Base-by-base conservation (phyloP, 30 jellyfish, hydroid and myxozoan species). In the Chrysaora quinquecirrha region DNA sequence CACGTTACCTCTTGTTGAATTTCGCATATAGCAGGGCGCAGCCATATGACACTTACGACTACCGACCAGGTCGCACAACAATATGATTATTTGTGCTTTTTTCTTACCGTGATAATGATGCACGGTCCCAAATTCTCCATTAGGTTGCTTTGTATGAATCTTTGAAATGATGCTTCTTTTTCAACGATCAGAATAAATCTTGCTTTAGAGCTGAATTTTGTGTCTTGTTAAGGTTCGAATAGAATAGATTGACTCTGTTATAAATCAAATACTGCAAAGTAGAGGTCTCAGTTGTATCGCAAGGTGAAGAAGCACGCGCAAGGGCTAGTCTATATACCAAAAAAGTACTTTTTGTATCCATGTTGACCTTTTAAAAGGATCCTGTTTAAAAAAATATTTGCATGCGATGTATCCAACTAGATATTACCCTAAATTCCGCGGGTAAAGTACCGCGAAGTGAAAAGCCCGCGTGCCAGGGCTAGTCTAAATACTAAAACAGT, bases 141-240 rank as follows among this genome's bases (percentile, higher is more conserved):
- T 2, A 94, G 16, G 3, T 79, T 58, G 64, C 69, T 76, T 29
- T 94, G 97, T 1, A 70, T 79, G 47, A 94, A 86, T 65, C 86
- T 87, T 52, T 88, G 97, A 84, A 67, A 94, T 6, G 96, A 79
- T 14, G 99, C 99, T 71, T 94, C 99, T 75, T 94, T 94, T 60
- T 94, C 99, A 34, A 94, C 78, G 33, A 94, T 79, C 34, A 94
- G 70, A 2, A 94, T 78, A 56, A 46, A 94, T 58, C 78, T 94
- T 18, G 99, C 99, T 0, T 76, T 61, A 10, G 96, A 87, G 25
- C 71, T 25, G 32, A 93, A 33, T 2, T 69, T 1, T 2, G n/a
- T n/a, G n/a, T n/a, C n/a, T 28, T n/a, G 64, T 62, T 62, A 79
- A 79, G 82, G 14, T 43, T 43, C 16, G 58, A 43, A 6, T 6